These are phyloP conservation scores for Gadopsis marmoratus DNA, from an alignment of 2,797 vertebrate genomes.

Conservation along the genomic window DNA sequence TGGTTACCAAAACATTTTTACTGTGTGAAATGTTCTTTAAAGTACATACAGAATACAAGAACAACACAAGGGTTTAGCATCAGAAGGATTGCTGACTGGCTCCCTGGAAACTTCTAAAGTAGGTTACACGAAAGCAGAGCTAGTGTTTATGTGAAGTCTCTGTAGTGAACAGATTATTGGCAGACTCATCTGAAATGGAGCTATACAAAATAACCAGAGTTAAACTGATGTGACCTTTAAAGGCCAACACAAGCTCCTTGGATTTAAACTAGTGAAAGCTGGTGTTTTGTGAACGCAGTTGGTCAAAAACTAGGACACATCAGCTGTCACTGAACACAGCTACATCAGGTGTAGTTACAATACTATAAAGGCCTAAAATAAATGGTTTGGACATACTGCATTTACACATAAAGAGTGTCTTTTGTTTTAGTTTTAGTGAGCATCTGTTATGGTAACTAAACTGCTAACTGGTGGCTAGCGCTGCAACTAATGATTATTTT, in stretches of 20 bases:
- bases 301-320: neutral
- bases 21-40: constrained; percentile 31
- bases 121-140: constrained; percentile 2
- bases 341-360: neutral
- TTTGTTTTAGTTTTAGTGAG: neutral
- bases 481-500: neutral
- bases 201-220: constrained; percentile 3
- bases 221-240: constrained; percentile 13
- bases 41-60: constrained; percentile 10
- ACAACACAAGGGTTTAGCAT: constrained; percentile 9
- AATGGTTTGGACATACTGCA: neutral
- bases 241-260: neutral
- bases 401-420: neutral
- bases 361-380: neutral
- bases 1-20: constrained; percentile 20
- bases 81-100: neutral
- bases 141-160: neutral
- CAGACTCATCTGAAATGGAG: constrained; percentile 10
- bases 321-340: neutral
- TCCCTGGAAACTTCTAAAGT: constrained; percentile 32
- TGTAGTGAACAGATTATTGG: constrained; percentile 1
- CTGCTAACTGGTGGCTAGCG: neutral
- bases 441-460: neutral
- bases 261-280: neutral
- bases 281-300: neutral